Conservation (phyloP, 2,113 vertebrate genomes). For the Phalacrocorax pelagicus region DNA sequence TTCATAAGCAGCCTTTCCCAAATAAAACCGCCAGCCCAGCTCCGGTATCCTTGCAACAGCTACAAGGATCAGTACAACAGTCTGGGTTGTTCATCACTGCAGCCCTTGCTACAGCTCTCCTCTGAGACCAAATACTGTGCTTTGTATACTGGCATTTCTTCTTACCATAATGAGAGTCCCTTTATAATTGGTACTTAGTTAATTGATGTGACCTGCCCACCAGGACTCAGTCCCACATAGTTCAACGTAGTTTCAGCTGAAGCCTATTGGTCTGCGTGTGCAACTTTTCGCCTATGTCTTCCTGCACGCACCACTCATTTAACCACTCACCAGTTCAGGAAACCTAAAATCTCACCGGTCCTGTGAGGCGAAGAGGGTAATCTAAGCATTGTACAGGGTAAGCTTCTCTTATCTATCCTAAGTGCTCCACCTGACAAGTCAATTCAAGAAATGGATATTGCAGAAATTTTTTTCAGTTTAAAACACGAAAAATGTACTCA, state of each 20-base stretch:
- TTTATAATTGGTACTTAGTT: not conserved
- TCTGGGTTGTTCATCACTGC: not conserved
- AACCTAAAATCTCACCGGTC: not conserved
- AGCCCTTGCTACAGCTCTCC: not conserved
- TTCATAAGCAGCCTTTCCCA: constrained; percentile 32
- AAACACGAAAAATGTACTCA: not conserved
- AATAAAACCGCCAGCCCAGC: not conserved
- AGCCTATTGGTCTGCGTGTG: accelerated
- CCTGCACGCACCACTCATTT: accelerated
- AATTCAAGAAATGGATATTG: not conserved
- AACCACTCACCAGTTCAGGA: not conserved
- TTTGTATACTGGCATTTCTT: not conserved
- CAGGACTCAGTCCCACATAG: not conserved
- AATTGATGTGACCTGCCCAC: not conserved
- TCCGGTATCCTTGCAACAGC: not conserved
- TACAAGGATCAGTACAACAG: not conserved
- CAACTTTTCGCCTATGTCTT: not conserved
- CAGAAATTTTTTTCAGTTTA: not conserved
- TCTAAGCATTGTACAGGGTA: not conserved
- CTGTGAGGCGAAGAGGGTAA: not conserved
- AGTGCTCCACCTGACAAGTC: not conserved
- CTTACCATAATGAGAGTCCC: not conserved
- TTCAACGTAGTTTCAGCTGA: not conserved
- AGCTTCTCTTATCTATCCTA: not conserved
- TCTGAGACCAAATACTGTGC: not conserved